These are phyloP conservation scores for Cinara cedri DNA, from an alignment of 2,888 invertebrate genomes.

Conservation along the genomic window DNA sequence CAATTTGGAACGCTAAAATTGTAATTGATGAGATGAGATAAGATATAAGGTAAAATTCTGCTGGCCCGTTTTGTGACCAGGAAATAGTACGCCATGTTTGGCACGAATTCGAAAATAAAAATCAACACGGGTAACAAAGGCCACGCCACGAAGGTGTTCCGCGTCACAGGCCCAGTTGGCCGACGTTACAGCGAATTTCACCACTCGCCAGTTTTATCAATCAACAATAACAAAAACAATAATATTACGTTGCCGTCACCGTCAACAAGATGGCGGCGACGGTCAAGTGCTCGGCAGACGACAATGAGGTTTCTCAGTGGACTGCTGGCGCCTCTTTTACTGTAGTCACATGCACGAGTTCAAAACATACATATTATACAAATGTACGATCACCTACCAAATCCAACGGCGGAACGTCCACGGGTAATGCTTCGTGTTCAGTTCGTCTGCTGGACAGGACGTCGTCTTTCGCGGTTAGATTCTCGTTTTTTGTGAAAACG, in stretches of 20 bases:
- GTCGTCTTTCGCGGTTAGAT: constrained; percentile 25
- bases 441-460: constrained; percentile 31
- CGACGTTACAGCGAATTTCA: background rate
- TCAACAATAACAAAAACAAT: constrained; percentile 1
- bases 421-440: constrained; percentile 23
- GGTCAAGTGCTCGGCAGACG: background rate
- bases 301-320: constrained; percentile 25
- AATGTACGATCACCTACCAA: constrained; percentile 23
- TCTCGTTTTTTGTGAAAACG: constrained; percentile 6
- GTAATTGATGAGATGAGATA: background rate
- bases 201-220: background rate
- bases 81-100: constrained; percentile 31
- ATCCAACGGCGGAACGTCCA: constrained; percentile 34
- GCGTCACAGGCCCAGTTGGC: background rate
- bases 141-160: background rate
- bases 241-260: background rate
- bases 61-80: constrained; percentile 1
- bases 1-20: background rate
- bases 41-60: no score
- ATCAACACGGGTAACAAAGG: background rate
- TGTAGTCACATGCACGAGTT: background rate
- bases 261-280: constrained; percentile 44
- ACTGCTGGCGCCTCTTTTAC: background rate
- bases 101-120: constrained; percentile 11
- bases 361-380: background rate